Conservation (phyloP, 2,888 invertebrate genomes). For the Polydesmus complanatus region DNA sequence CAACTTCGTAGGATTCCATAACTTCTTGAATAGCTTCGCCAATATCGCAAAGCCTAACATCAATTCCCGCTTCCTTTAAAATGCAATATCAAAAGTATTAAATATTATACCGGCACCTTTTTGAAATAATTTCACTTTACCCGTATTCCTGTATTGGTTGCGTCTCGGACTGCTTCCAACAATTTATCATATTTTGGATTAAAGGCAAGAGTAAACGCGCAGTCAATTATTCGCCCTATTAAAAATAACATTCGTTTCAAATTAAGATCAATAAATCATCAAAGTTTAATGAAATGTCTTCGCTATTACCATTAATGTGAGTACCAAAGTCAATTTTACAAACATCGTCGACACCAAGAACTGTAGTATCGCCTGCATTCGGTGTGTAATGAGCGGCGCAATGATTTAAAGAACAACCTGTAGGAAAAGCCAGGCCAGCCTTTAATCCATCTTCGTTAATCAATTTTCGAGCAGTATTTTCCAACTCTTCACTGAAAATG, state of each 20-base stretch:
- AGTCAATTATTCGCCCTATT: constrained; percentile 79
- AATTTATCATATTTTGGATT: constrained; percentile 91
- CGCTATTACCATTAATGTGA: constrained; percentile 71
- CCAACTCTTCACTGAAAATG: constrained; percentile 60
- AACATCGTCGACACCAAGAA: constrained; percentile 87
- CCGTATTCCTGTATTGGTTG: constrained; percentile 94
- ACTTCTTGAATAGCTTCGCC: constrained; percentile 95
- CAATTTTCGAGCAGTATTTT: constrained; percentile 74
- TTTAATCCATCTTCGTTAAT: constrained; percentile 91
- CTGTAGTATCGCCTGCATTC: constrained; percentile 92
- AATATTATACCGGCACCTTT: too few species aligned
- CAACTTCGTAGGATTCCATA: constrained; percentile 98
- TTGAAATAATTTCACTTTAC: constrained; percentile 31
- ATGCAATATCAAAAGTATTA: neutral
- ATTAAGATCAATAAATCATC: neutral
- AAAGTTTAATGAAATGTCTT: neutral
- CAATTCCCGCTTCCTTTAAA: constrained; percentile 68
- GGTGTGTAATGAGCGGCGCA: constrained; percentile 99
- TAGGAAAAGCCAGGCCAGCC: constrained; percentile 56
- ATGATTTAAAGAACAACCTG: constrained; percentile 96
- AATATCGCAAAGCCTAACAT: constrained; percentile 92
- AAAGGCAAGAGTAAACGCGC: constrained; percentile 94
- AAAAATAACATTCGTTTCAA: neutral
- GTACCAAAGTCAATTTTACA: constrained; percentile 99
- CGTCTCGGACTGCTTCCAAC: constrained; percentile 89